Percentiles rank a stretch among this genome's conserved stretches.
Evolutionary conservation across 2,888 invertebrate genomes (phyloP).

Genomic region (Orthosia incerta): DNA sequence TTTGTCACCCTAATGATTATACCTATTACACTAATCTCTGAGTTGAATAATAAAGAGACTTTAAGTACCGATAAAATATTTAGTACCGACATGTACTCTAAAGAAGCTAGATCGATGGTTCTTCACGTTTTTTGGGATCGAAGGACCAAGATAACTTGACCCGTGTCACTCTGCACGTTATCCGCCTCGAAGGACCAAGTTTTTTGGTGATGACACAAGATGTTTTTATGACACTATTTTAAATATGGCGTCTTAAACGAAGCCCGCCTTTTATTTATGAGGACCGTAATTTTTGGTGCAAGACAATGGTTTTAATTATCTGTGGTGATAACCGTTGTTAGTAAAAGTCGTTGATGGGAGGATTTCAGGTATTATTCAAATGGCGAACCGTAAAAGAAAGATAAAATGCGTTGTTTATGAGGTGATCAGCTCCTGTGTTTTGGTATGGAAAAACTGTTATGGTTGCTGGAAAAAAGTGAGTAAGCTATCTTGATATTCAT

Average conservation of each 20-base stretch:
- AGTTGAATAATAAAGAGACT: constrained; percentile 85
- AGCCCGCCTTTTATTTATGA: constrained; percentile 81
- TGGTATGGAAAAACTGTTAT: constrained; percentile 17
- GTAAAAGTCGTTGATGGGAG: constrained; percentile 80
- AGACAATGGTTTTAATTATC: constrained; percentile 90
- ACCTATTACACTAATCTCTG: constrained; percentile 88
- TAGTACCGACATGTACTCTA: constrained; percentile 82
- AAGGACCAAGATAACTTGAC: constrained; percentile 73
- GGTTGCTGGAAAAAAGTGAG: constrained; percentile 5
- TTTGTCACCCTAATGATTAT: constrained; percentile 83
- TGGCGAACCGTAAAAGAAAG: constrained; percentile 65
- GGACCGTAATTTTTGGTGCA: constrained; percentile 84
- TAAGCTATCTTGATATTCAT: neutral
- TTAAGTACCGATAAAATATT: constrained; percentile 90
- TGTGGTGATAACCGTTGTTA: constrained; percentile 84
- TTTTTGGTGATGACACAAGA: constrained; percentile 76
- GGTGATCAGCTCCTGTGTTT: constrained; percentile 43
- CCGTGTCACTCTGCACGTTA: neutral
- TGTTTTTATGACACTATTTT: constrained; percentile 88
- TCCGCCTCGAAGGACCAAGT: constrained; percentile 38
- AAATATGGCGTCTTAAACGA: constrained; percentile 86
- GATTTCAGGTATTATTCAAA: constrained; percentile 78
- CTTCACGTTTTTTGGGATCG: constrained; percentile 79
- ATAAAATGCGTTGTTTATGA: constrained; percentile 62
- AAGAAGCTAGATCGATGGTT: constrained; percentile 83